phyloP scores from a whole-genome alignment of 2,888 invertebrate species.

The Drosophila nr. perissopoda region DNA sequence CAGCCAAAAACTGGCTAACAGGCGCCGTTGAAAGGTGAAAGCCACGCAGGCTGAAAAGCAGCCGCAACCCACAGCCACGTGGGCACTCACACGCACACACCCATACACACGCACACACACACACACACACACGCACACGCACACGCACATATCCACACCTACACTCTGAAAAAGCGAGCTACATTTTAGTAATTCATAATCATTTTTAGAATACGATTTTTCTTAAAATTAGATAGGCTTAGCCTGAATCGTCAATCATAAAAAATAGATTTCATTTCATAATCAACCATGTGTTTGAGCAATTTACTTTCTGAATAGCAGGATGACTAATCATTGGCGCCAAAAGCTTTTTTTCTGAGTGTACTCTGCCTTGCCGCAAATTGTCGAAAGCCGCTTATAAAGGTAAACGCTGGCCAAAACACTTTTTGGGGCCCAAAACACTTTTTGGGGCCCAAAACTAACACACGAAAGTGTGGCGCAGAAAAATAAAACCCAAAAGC shows the following conservation, averaged over 20 bases:
- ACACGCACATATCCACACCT: background rate
- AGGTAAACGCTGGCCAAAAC: constrained; percentile 74
- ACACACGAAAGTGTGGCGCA: constrained; percentile 67
- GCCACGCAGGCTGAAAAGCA: constrained; percentile 17
- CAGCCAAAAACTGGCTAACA: constrained; percentile 26
- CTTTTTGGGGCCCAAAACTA: constrained; percentile 71
- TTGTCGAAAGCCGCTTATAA: constrained; percentile 79
- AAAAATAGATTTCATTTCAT: background rate
- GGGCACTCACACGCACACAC: constrained; percentile 42
- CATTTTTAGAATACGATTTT: background rate
- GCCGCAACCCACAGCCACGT: constrained; percentile 55
- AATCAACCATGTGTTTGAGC: no score
- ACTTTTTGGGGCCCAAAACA: constrained; percentile 69
- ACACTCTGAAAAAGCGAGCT: background rate
- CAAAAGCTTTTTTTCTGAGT: background rate
- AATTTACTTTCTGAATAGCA: background rate
- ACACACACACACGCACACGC: background rate
- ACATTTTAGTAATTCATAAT: background rate
- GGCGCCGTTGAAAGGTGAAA: constrained; percentile 40
- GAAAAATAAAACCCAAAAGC: constrained; percentile 27
- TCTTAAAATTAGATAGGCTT: background rate
- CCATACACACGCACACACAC: constrained; percentile 6
- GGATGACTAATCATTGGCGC: background rate
- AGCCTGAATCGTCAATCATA: background rate
- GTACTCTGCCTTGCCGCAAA: constrained; percentile 50